A percentile compares a stretch with the other conserved stretches of the same genome.
Evolutionary conservation across 2,888 invertebrate species (phyloP).

Genomic region (Desoria tigrina): DNA sequence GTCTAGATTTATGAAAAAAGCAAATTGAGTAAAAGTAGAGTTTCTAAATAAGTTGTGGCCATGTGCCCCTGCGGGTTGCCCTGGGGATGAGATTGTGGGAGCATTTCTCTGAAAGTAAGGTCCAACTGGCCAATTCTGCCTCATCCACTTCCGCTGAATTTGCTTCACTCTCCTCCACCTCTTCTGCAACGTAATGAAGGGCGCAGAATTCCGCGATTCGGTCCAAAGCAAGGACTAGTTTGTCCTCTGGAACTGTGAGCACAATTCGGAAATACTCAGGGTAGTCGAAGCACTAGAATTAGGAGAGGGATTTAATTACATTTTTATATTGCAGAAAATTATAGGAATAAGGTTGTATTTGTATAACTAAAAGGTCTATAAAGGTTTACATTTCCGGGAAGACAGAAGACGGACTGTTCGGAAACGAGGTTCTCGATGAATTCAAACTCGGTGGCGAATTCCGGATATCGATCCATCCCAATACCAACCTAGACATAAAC

Average conservation of each 20-base stretch:
- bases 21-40: too few species aligned
- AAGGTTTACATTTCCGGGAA: constrained; percentile 80
- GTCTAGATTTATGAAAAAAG: too few species aligned
- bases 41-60: too few species aligned
- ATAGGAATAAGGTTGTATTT: background rate
- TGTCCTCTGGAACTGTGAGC: constrained; percentile 83
- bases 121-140: too few species aligned
- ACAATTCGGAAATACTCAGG: constrained; percentile 92
- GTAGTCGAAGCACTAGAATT: constrained; percentile 81
- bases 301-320: background rate
- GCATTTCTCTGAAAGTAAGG: too few species aligned
- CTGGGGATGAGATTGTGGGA: too few species aligned
- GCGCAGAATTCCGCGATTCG: constrained; percentile 82
- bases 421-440: constrained; percentile 84
- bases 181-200: constrained; percentile 60
- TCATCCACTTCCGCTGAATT: too few species aligned
- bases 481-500: constrained; percentile 64
- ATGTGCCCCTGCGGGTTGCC: too few species aligned
- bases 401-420: constrained; percentile 95
- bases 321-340: background rate
- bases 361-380: background rate
- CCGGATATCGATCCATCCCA: constrained; percentile 76
- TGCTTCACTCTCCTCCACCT: too few species aligned
- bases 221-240: constrained; percentile 80
- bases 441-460: constrained; percentile 76